Evolutionary conservation across 2,797 vertebrate species (phyloP), one percentile per base, ranked within the genome.

Genomic region (Chelonia mydas): DNA sequence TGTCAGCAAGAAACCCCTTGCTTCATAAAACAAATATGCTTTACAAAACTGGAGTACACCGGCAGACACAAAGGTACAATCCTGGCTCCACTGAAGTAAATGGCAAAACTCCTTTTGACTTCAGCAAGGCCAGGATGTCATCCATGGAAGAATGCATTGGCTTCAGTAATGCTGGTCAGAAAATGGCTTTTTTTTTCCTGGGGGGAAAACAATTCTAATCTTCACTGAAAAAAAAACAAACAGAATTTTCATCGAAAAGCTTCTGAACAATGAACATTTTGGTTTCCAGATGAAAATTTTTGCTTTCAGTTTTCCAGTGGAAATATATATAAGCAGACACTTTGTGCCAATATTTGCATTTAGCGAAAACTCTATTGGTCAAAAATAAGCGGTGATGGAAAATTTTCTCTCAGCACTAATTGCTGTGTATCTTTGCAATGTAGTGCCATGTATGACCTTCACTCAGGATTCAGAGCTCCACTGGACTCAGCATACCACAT

Each of bases 81-180:
- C 31, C 59, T 61, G 59, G 59, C 31, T 61, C 59, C 31, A 33
- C 17, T 61, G 1, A 65, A 65, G 59, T 65, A 31, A 65, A 65
- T 65, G 15, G 61, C 68, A 94, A 94, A 95, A 41, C 0, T 37
- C 59, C 31, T 65, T 16, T n/a, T 7, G 90, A 77, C 86, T 74
- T 86, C 74, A 81, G 54, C 19, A 86, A 96, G 79, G 7, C 23
- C 7, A 84, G 12, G 31, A 4, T 16, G 85, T 88, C 11, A 2
- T 33, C 31, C 53, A 94, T 78, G 54, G 91, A 88, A 68, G 88
- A 79, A 85, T 93, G 93, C 9, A 84, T 5, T 86, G 68, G 27
- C 83, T 84, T 80, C 59, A 81, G 79, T 54, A 57, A 47, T 80
- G 79, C 81, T 12, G 82, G 15, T 53, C 47, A 89, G 88, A 92